These are phyloP conservation scores for Morus bassanus DNA, from an alignment of 2,797 vertebrate genomes.

Conservation along the genomic window DNA sequence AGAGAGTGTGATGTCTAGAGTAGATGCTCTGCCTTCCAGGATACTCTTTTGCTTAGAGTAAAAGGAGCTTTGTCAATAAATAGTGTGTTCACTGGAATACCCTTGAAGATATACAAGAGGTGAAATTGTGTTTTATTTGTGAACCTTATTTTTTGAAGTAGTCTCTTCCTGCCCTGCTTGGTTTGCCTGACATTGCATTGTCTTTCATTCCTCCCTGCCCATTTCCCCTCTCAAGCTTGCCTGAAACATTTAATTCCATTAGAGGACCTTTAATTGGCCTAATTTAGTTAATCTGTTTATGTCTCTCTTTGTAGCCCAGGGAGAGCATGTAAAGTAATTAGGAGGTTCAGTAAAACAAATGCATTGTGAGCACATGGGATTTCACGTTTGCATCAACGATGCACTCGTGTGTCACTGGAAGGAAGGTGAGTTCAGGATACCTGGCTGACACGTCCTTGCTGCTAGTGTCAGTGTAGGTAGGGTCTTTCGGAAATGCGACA, in stretches of 20 bases:
- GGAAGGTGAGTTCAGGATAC: not conserved
- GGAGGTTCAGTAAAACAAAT: slow-evolving; percentile 64
- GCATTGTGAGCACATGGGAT: not conserved
- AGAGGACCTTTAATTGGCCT: slow-evolving; percentile 73
- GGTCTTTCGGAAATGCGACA: not conserved
- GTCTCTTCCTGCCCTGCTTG: not conserved
- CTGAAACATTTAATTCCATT: slow-evolving; percentile 71
- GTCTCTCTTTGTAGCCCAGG: slow-evolving; percentile 65
- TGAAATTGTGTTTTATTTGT: not conserved
- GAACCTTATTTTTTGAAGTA: not conserved
- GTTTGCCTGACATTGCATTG: not conserved
- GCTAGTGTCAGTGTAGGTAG: not conserved
- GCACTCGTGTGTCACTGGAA: not conserved
- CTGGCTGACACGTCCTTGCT: not conserved
- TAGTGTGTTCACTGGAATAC: not conserved
- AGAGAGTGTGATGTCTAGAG: not conserved
- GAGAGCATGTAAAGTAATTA: slow-evolving; percentile 71
- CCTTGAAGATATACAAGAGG: not conserved
- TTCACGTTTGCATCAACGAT: not conserved
- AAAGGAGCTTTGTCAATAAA: not conserved
- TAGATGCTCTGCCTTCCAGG: not conserved
- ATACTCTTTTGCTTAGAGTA: not conserved
- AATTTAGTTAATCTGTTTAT: slow-evolving; percentile 74
- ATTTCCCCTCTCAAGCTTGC: slow-evolving; percentile 41
- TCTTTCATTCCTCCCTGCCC: slow-evolving; percentile 28